Evolutionary conservation across 2,888 invertebrate species (phyloP), one percentile per base, ranked within the genome.

Genomic region (Rhabditoides inermis): DNA sequence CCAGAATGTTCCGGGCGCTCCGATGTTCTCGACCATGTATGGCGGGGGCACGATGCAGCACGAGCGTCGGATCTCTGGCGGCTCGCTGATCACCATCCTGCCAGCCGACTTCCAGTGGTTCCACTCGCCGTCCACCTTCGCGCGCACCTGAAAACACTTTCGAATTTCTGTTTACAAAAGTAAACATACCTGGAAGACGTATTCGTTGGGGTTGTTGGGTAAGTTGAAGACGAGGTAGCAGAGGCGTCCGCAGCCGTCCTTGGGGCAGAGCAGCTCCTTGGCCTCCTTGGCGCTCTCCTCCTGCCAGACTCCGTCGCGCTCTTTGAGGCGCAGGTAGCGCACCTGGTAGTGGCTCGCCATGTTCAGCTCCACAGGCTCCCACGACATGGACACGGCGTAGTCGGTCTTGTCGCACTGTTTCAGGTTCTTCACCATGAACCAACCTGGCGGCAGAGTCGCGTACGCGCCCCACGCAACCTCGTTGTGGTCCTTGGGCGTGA

Each of bases 41-140:
- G 72, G 71, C 15, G 76, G 76, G n/a, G 76, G 74, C 10, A 76
- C 76, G 50, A 76, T 77, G 50, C 76, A 76, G 54, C 76, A 76
- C 28, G 53, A 42, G 15, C 39, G 60, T 7, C 57, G 50, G 20
- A 62, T 56, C 55, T 59, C 69, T 25, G 55, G 51, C 22, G 70
- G 63, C 42, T 73, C 71, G 32, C 50, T 58, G 42, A 68, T 61
- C 49, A 71, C 55, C 54, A 65, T 65, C 39, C 65, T 60, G 18
- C 63, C 69, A 23, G 71, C 70, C 23, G 74, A 69, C 56, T 72
- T 75, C 76, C 76, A 76, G 45, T 62, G 60, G 51, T 74, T 72
- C 75, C 75, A 75, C 32, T 58, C 56, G 26, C 70, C 71, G 35
- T 70, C 68, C 39, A 74, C 70, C 56, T 64, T 66, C 15, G 71